Evolutionary conservation across 1,140 invertebrate species (phyloP), one percentile per base, ranked within the genome.

Genomic region (Platyscapa corneri): DNA sequence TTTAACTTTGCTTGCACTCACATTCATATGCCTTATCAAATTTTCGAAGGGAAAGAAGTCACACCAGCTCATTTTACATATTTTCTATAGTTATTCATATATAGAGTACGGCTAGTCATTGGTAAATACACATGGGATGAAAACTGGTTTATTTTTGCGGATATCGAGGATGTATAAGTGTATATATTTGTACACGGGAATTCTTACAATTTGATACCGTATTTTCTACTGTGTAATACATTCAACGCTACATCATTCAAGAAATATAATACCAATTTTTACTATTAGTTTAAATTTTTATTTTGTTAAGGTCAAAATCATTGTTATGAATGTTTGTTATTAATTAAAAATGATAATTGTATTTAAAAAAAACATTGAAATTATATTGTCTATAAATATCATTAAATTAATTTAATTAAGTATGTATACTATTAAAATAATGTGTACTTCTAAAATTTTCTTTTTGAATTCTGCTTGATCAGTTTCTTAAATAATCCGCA

Each of bases 111-210:
- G 70, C 70, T 12, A 18, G 34, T 39, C 80, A 60, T 78, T 78
- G 76, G 34, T 34, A 80, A n/a, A 74, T 46, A 27, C 27, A 70
- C 34, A 70, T 80, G 64, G 77, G 77, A 46, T 70, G 77, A 75
- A 81, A 85, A 85, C 83, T 85, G 83, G 83, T 85, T 85, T 85
- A 80, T 85, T 85, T 80, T 85, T 80, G 77, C 27, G 34, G 30
- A 65, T n/a, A 30, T 30, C 56, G n/a, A 67, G 49, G 27, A 39
- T 75, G 56, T 82, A 75, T 83, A 76, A 39, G 53, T 0, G 56
- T 1, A 37, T 3, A 20, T 64, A 7, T 30, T 16, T 65, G n/a
- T 42, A 32, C 0, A 27, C 34, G 53, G 7, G 80, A 74, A 12
- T 30, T 72, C 75, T 56, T 56, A 30, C 64, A 37, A 67, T 67